Percentiles rank a stretch among this genome's conserved stretches.
Evolutionary conservation across 2,797 vertebrate genomes (phyloP).

Genomic region (Hemitrygon akajei): DNA sequence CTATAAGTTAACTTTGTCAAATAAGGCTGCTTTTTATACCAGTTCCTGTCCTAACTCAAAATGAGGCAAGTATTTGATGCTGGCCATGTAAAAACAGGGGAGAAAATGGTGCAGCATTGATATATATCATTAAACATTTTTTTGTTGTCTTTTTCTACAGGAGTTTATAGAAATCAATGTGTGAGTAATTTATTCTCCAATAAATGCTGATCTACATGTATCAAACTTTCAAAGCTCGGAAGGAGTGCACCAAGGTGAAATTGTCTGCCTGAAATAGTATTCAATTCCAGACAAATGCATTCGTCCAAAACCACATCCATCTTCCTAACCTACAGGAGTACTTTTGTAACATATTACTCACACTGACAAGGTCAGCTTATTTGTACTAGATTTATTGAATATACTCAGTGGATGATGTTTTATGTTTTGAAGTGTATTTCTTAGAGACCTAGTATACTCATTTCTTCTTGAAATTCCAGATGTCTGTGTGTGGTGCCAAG

Average conservation of each 20-base stretch:
- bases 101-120: not conserved
- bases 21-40: not conserved
- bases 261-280: constrained; percentile 27
- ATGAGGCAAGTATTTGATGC: not conserved
- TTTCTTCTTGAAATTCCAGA: not conserved
- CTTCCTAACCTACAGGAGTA: constrained; percentile 28
- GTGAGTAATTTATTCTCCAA: constrained; percentile 3
- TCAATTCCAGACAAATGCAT: constrained; percentile 24
- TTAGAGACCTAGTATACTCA: not conserved
- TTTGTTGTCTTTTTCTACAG: not conserved
- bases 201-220: constrained; percentile 31
- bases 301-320: constrained; percentile 29
- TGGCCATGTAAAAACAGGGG: not conserved
- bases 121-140: not conserved
- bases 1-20: not conserved
- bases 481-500: not conserved
- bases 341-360: constrained; percentile 29
- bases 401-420: constrained; percentile 15
- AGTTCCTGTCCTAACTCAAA: not conserved
- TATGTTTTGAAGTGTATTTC: not conserved
- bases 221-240: constrained; percentile 27
- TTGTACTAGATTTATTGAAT: constrained; percentile 24
- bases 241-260: constrained; percentile 32
- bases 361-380: constrained; percentile 27
- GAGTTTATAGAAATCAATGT: not conserved